A percentile compares a stretch with the other conserved stretches of the same genome.
phyloP scores from a whole-genome alignment of 2,797 vertebrate genomes.

The Columba guinea region DNA sequence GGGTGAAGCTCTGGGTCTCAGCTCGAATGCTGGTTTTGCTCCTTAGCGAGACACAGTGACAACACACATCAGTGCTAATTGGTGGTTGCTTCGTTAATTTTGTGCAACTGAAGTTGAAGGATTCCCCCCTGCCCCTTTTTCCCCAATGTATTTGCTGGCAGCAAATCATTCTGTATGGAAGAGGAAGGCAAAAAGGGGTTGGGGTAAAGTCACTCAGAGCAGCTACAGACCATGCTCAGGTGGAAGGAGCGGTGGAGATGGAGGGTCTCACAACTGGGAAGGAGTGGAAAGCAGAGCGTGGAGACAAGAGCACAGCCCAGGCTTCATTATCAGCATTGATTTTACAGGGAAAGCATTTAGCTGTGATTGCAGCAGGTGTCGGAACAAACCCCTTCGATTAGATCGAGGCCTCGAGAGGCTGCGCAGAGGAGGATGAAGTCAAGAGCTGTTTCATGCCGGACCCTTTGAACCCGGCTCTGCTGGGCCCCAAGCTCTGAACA shows the following conservation, averaged over 20 bases:
- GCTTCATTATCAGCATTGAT: not conserved
- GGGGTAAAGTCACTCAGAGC: accelerated
- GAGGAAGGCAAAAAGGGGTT: not conserved
- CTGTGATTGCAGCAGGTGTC: slow-evolving; percentile 48
- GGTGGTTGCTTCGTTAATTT: not conserved
- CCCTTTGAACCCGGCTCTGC: not conserved
- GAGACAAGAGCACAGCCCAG: not conserved
- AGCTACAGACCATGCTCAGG: not conserved
- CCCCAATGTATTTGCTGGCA: not conserved
- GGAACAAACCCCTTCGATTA: slow-evolving; percentile 52
- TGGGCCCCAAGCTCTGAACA: not conserved
- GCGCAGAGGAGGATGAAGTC: not conserved
- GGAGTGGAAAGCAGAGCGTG: not conserved
- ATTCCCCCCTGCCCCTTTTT: not conserved
- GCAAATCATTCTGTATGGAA: too few species aligned
- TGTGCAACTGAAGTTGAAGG: not conserved
- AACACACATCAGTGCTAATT: accelerated
- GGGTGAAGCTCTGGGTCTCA: not conserved
- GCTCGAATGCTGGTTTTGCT: not conserved
- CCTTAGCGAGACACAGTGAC: not conserved
- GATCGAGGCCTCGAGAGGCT: not conserved
- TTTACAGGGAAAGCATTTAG: not conserved
- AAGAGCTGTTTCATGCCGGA: not conserved
- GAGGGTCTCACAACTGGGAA: not conserved
- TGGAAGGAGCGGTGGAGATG: accelerated